Conservation (phyloP, 1,140 invertebrate species). For the Oreohelix idahoensis region DNA sequence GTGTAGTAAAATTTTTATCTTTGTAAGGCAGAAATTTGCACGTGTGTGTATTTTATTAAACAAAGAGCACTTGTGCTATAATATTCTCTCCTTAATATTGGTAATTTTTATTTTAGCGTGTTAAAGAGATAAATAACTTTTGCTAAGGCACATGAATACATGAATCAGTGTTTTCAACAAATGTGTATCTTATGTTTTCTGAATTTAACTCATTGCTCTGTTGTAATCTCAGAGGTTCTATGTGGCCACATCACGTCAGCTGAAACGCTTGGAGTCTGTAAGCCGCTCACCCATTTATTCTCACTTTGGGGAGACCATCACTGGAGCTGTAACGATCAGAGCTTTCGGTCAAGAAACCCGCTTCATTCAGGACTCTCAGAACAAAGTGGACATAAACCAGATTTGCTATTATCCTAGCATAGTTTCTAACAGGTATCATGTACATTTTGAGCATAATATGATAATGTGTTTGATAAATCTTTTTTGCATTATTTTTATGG, state of each 20-base stretch:
- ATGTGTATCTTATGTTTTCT: not conserved
- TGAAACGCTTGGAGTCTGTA: slow-evolving; percentile 95
- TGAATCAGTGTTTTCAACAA: too few species aligned
- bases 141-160: too few species aligned
- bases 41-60: too few species aligned
- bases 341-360: slow-evolving; percentile 70
- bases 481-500: too few species aligned
- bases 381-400: slow-evolving; percentile 76
- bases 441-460: not conserved
- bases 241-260: slow-evolving; percentile 91
- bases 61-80: too few species aligned
- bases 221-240: slow-evolving; percentile 86
- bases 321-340: slow-evolving; percentile 68
- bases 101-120: too few species aligned
- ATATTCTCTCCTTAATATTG: too few species aligned
- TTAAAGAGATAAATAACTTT: too few species aligned
- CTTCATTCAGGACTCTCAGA: slow-evolving; percentile 76
- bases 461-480: too few species aligned
- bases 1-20: too few species aligned
- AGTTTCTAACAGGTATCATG: slow-evolving; percentile 63
- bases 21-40: too few species aligned
- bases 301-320: slow-evolving; percentile 91
- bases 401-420: slow-evolving; percentile 72
- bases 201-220: not conserved
- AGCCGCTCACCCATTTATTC: slow-evolving; percentile 98